phyloP scores from a whole-genome alignment of 2,888 invertebrate genomes.

The Drosophila siamana region DNA sequence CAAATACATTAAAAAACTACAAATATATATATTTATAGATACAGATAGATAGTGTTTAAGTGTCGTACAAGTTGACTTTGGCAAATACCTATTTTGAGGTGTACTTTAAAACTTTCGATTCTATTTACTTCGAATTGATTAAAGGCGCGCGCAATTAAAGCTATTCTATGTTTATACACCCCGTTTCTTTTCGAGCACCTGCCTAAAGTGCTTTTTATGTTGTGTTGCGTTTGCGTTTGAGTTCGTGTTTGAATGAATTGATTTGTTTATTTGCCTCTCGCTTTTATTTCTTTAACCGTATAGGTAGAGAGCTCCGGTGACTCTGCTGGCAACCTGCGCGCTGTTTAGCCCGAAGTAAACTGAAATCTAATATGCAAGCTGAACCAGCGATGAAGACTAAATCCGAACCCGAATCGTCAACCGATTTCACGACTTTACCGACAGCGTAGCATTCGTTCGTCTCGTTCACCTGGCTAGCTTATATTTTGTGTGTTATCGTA shows the following conservation, averaged over 20 bases:
- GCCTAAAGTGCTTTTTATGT: constrained; percentile 27
- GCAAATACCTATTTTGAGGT: constrained; percentile 30
- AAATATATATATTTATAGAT: constrained; percentile 3
- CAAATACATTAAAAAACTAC: background rate
- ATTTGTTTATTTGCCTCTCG: constrained; percentile 44
- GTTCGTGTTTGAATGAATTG: constrained; percentile 37
- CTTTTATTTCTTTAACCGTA: constrained; percentile 19
- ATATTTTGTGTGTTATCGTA: constrained; percentile 21
- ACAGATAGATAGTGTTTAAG: background rate
- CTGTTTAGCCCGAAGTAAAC: constrained; percentile 75
- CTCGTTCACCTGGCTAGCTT: constrained; percentile 9
- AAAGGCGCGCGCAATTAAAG: constrained; percentile 34
- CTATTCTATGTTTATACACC: constrained; percentile 33
- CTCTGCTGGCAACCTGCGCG: constrained; percentile 53
- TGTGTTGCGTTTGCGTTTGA: constrained; percentile 6
- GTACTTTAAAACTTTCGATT: constrained; percentile 76
- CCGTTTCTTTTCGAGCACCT: constrained; percentile 43
- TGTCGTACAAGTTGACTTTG: constrained; percentile 22
- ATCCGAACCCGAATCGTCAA: constrained; percentile 23
- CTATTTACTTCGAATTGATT: constrained; percentile 73
- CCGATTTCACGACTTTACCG: constrained; percentile 5
- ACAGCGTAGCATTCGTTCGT: background rate
- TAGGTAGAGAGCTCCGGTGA: background rate
- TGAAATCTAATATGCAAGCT: constrained; percentile 66
- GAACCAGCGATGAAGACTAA: constrained; percentile 59